Base-by-base conservation (phyloP, 2,113 vertebrate species). In the Cinclus mexicanus region DNA sequence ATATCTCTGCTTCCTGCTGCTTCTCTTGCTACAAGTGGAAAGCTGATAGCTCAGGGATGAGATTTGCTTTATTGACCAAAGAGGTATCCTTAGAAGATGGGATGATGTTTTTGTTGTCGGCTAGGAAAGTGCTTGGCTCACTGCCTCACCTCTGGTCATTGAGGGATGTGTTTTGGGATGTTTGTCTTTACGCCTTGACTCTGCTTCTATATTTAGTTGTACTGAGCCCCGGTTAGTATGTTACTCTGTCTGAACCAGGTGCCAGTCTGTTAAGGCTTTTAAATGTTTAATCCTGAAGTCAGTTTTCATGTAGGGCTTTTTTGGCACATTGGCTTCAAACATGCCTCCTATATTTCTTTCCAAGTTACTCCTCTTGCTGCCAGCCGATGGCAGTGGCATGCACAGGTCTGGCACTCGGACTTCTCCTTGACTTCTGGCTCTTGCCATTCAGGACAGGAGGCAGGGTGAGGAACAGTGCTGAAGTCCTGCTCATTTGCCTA, bases 21-120 rank as follows among this genome's bases (percentile, higher is more conserved):
- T 91, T 82, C 31, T 28, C 26, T 50, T 89, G 41, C 71, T 86
- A 28, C 59, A 42, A 63, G 12, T 61, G 68, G 63, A 42, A 80
- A 77, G 49, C 42, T 86, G 20, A 83, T 31, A 89, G 67, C 46
- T 88, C 29, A 28, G 35, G 46, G 68, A 59, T 33, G 50, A 49
- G 63, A 64, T 35, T 86, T 88, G 14, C 39, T 74, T 81, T 94
- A 39, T 44, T 16, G 44, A 71, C 39, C 22, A 23, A 18, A n/a
- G 69, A 81, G 24, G 8, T 20, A 8, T 64, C 71, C 5, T 1
- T 69, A 13, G 42, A 41, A 65, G 42, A 39, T 33, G 14, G 46
- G 29, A 57, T 83, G 39, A 15, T 3, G 1, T 1, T 0, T 33
- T 13, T 2, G 0, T 46, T 7, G 10, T 37, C 65, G 70, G 44